A percentile compares a stretch with the other conserved stretches of the same genome.
Conservation (phyloP, 2,888 invertebrate genomes). For the Cyclophora albipunctata region DNA sequence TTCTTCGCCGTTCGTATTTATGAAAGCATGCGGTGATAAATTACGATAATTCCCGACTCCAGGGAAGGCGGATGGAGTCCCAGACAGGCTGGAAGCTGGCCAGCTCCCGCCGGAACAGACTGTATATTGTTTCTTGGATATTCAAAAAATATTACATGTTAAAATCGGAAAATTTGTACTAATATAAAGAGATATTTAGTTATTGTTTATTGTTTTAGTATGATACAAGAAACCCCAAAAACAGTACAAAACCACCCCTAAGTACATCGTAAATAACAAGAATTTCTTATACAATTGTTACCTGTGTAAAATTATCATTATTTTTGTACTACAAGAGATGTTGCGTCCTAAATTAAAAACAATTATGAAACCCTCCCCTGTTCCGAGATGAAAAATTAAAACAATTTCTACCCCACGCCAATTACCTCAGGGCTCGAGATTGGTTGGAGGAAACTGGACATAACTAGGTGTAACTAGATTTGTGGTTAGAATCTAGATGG, state of each 20-base stretch:
- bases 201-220: too few relatives aligned
- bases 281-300: constrained; percentile 20
- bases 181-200: too few relatives aligned
- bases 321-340: constrained; percentile 51
- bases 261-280: neutral
- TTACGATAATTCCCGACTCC: neutral
- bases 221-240: neutral
- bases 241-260: neutral
- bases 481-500: neutral
- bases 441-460: constrained; percentile 16
- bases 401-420: constrained; percentile 57
- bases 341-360: constrained; percentile 70
- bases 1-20: too few relatives aligned
- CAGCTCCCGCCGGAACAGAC: neutral
- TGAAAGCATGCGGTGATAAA: too few relatives aligned
- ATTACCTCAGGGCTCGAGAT: constrained; percentile 17
- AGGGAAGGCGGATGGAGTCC: constrained; percentile 35
- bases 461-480: constrained; percentile 9
- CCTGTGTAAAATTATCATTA: constrained; percentile 34
- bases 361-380: constrained; percentile 47
- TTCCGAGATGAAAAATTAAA: constrained; percentile 70
- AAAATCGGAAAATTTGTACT: too few relatives aligned
- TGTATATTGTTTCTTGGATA: neutral
- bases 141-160: neutral
- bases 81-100: constrained; percentile 1